Evolutionary conservation across 92 coral and sea anemone genomes (phyloP), one percentile per base, ranked within the genome.

Genomic region (Parazoanthus swiftii): DNA sequence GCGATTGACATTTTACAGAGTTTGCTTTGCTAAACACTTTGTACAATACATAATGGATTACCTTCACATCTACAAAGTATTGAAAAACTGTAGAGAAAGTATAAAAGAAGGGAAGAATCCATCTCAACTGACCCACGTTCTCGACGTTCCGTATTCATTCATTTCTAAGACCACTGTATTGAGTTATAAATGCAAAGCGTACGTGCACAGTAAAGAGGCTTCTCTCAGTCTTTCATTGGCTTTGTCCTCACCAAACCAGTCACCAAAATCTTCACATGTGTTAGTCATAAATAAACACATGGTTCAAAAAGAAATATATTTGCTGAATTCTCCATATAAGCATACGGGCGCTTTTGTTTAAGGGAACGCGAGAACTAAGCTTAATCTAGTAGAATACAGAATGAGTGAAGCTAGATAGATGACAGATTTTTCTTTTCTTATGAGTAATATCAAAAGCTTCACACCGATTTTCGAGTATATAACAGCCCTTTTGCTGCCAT

Each of bases 231-330:
- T 84, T 84, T 46, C 46, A 84, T 39, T 84, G 87, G 66, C 87
- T 84, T 84, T 84, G 78, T 83, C 86, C 44, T 70, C 35, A 67
- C 74, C 77, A 43, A 82, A 20, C 70, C 15, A 56, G 74, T 81
- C 85, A 81, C 74, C 54, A 37, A 70, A 42, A 25, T 84, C 15
- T 51, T 84, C 87, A 84, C 86, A 84, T 84, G 87, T 84, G 87
- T 72, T 84, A 71, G 42, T 84, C 87, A 71, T 84, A 84, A 84
- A 20, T 58, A 84, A 84, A 84, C 87, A 84, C 87, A 84, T 84
- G 87, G 87, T 68, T 68, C 51, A 42, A 71, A 84, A 84, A 84
- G 67, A 84, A 71, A 68, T 44, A 72, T 54, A 72, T 70, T 84
- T 84, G 87, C 66, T 71, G 87, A 84, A 84, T 84, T 70, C 79